phyloP scores from a whole-genome alignment of 2,888 invertebrate genomes.

The Graphium colonna region DNA sequence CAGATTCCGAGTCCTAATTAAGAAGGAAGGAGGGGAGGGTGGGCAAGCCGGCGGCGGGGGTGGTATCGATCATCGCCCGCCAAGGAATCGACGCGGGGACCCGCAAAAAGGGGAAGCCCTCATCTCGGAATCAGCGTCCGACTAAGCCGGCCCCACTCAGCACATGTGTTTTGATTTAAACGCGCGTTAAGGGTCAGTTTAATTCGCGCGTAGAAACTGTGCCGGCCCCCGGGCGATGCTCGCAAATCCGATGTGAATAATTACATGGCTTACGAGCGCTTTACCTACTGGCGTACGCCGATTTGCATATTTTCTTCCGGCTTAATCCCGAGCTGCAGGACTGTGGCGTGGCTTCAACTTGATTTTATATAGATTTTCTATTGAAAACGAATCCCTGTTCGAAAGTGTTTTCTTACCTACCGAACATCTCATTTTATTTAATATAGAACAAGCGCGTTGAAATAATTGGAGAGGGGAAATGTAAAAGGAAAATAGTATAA shows the following conservation, averaged over 20 bases:
- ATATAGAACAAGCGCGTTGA: too few relatives aligned
- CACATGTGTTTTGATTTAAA: slow-evolving; percentile 79
- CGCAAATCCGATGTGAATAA: slow-evolving; percentile 79
- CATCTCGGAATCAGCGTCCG: slow-evolving; percentile 75
- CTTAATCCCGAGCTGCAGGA: slow-evolving; percentile 43
- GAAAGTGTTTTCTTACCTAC: too few relatives aligned
- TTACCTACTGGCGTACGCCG: slow-evolving; percentile 76
- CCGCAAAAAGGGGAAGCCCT: slow-evolving; percentile 77
- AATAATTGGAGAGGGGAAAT: background rate
- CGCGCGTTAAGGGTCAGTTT: slow-evolving; percentile 74
- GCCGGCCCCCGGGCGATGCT: slow-evolving; percentile 72
- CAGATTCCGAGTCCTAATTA: slow-evolving; percentile 93
- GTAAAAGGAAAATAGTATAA: background rate
- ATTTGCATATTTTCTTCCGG: slow-evolving; percentile 79
- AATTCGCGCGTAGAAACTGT: slow-evolving; percentile 66
- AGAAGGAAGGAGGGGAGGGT: slow-evolving; percentile 81
- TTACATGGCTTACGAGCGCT: slow-evolving; percentile 77
- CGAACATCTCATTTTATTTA: too few relatives aligned
- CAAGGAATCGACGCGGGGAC: slow-evolving; percentile 79
- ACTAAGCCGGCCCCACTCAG: slow-evolving; percentile 68
- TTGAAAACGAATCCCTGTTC: background rate
- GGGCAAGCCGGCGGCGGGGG: slow-evolving; percentile 67
- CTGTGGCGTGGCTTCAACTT: background rate
- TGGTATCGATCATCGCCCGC: slow-evolving; percentile 76
- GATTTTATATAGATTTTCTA: slow-evolving; percentile 9